Conservation (phyloP, 1,140 invertebrate genomes). For the Leptinotarsa undecemlineata region DNA sequence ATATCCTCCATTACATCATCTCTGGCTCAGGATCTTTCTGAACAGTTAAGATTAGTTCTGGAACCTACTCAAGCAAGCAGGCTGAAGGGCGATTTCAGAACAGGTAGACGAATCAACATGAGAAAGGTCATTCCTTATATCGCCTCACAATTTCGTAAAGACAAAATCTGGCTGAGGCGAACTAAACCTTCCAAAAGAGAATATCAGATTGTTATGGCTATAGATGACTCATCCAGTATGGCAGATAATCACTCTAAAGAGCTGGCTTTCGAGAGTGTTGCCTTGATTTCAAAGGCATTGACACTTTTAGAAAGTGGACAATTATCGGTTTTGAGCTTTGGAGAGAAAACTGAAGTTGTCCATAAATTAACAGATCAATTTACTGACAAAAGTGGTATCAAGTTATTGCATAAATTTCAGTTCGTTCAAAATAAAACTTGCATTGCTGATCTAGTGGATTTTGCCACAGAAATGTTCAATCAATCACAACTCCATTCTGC, state of each 20-base stretch:
- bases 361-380: conserved; percentile 87
- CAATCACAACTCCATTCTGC: conserved; percentile 42
- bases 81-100: conserved; percentile 90
- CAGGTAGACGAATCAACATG: conserved; percentile 98
- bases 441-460: conserved; percentile 79
- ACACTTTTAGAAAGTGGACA: conserved; percentile 92
- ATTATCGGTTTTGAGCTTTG: conserved; percentile 89
- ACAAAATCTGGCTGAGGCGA: conserved; percentile 97
- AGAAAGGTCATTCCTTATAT: conserved; percentile 97
- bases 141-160: conserved; percentile 97
- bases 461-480: conserved; percentile 71
- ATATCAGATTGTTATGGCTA: conserved; percentile 94
- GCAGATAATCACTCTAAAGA: conserved; percentile 86
- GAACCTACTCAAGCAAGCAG: conserved; percentile 93
- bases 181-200: conserved; percentile 95
- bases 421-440: conserved; percentile 83
- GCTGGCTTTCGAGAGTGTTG: conserved; percentile 92
- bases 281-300: conserved; percentile 87
- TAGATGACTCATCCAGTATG: conserved; percentile 97
- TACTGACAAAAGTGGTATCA: conserved; percentile 77
- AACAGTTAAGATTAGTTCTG: conserved; percentile 89
- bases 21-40: conserved; percentile 87
- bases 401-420: conserved; percentile 74
- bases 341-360: conserved; percentile 80
- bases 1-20: conserved; percentile 65